These are phyloP conservation scores for Onthophagus taurus DNA, from an alignment of 1,140 invertebrate genomes.

Conservation along the genomic window DNA sequence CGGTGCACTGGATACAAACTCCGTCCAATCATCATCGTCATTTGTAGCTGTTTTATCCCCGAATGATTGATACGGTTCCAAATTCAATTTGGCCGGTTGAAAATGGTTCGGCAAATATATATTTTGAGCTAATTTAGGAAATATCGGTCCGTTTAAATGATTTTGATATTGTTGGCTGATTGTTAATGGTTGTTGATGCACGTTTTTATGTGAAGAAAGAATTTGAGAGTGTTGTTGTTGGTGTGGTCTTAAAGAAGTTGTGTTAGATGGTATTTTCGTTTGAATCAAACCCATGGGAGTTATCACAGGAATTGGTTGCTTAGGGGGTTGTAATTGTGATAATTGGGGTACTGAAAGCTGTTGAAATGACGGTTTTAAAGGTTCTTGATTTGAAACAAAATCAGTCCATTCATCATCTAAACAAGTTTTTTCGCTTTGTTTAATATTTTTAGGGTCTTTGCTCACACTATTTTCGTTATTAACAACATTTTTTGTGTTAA, in stretches of 20 bases:
- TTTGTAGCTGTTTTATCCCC: constrained; percentile 3
- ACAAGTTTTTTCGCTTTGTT: neutral
- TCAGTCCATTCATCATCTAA: constrained; percentile 37
- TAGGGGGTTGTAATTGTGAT: constrained; percentile 28
- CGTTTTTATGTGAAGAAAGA: constrained; percentile 4
- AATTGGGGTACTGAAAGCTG: constrained; percentile 31
- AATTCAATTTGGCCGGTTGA: neutral
- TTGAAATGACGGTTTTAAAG: constrained; percentile 3
- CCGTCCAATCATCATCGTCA: constrained; percentile 53
- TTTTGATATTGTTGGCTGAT: constrained; percentile 30
- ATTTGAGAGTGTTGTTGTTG: neutral
- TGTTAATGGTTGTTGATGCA: constrained; percentile 25
- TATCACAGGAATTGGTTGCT: constrained; percentile 32
- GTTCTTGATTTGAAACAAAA: constrained; percentile 26
- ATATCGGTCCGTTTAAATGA: constrained; percentile 4
- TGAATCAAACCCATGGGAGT: constrained; percentile 32
- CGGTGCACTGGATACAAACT: constrained; percentile 50
- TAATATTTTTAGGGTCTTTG: neutral
- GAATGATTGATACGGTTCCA: neutral
- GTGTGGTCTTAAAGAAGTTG: neutral
- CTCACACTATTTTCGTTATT: too few relatives aligned
- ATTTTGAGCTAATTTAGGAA: neutral
- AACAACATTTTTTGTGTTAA: neutral
- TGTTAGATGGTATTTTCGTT: constrained; percentile 23
- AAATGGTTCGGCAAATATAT: neutral